These are phyloP conservation scores for Acrossocheilus wenchowensis DNA, from an alignment of 2,797 vertebrate genomes.

Conservation along the genomic window DNA sequence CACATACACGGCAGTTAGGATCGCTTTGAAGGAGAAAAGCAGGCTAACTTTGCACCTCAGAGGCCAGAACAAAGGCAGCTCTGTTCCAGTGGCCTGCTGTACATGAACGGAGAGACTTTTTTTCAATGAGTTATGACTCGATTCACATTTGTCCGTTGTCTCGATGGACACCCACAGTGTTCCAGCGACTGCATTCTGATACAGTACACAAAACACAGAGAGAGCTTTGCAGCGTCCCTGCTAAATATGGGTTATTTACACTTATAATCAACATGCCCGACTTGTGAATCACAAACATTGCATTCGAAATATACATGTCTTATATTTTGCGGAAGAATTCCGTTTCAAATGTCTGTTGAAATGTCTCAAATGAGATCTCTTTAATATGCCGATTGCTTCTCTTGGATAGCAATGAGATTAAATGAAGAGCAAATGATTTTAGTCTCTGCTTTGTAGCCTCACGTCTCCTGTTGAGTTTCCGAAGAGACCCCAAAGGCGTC, in stretches of 20 bases:
- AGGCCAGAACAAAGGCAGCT: slow-evolving; percentile 64
- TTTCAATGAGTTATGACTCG: slow-evolving; percentile 73
- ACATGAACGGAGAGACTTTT: slow-evolving; percentile 55
- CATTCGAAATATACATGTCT: not conserved
- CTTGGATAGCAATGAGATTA: not conserved
- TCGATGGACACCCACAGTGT: slow-evolving; percentile 69
- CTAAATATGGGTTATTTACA: slow-evolving; percentile 54
- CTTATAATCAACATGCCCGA: not conserved
- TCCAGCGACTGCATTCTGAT: slow-evolving; percentile 55
- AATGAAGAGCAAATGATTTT: not conserved
- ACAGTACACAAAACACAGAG: slow-evolving; percentile 57
- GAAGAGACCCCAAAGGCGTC: too few relatives aligned
- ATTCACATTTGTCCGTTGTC: slow-evolving; percentile 73
- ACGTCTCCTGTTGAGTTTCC: not conserved
- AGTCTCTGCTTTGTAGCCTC: not conserved
- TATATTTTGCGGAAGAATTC: not conserved
- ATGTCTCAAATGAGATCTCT: not conserved
- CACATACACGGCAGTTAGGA: slow-evolving; percentile 29
- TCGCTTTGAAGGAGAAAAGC: slow-evolving; percentile 53
- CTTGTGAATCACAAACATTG: slow-evolving; percentile 16
- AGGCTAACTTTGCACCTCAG: slow-evolving; percentile 27
- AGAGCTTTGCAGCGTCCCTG: slow-evolving; percentile 45
- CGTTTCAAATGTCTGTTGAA: not conserved
- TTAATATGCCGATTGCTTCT: not conserved
- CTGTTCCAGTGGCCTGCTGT: slow-evolving; percentile 53